A percentile compares a stretch with the other conserved stretches of the same genome.
phyloP scores from a whole-genome alignment of 1,140 invertebrate genomes.

The Apis cerana region DNA sequence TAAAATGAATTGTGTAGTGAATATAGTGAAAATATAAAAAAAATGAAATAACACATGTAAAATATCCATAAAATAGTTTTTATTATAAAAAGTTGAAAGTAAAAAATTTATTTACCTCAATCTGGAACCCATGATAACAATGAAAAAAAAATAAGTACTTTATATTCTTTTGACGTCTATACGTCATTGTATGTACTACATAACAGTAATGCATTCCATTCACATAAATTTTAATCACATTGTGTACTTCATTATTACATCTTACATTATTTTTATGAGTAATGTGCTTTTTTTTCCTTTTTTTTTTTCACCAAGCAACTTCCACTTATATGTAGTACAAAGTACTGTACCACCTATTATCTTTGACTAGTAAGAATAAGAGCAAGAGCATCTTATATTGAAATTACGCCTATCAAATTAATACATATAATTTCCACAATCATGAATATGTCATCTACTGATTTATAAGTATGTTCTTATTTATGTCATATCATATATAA shows the following conservation, averaged over 20 bases:
- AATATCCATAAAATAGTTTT: background rate
- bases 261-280: background rate
- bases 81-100: constrained; percentile 4
- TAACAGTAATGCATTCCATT: constrained; percentile 53
- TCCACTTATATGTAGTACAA: background rate
- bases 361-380: background rate
- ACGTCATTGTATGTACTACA: constrained; percentile 67
- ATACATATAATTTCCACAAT: background rate
- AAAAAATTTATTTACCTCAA: constrained; percentile 70
- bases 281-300: background rate
- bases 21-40: too few species aligned
- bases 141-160: constrained; percentile 64
- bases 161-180: constrained; percentile 51
- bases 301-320: background rate
- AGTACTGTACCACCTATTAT: constrained; percentile 9
- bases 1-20: background rate
- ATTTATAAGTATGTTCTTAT: background rate
- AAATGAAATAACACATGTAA: background rate
- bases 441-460: background rate
- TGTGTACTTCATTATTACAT: background rate
- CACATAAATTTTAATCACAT: constrained; percentile 43
- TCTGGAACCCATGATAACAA: constrained; percentile 78
- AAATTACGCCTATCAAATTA: constrained; percentile 39
- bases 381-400: background rate
- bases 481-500: background rate